Percentiles rank a stretch among this genome's conserved stretches.
These are phyloP conservation scores for Pharmacophagus antenor DNA, from an alignment of 2,888 invertebrate species.

Conservation along the genomic window DNA sequence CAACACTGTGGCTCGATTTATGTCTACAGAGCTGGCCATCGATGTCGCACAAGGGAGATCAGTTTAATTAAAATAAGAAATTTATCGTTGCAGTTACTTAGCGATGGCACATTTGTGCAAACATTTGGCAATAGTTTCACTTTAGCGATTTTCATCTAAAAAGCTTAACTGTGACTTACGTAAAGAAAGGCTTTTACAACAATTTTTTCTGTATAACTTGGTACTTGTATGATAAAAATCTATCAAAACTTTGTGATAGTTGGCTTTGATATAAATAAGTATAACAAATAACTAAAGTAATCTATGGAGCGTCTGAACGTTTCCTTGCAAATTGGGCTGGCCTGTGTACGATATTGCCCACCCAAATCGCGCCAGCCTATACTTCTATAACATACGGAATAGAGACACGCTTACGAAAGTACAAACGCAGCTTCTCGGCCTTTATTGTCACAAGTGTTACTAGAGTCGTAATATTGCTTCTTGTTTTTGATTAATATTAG, in stretches of 20 bases:
- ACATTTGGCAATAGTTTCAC: slow-evolving; percentile 50
- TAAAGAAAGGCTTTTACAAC: not conserved
- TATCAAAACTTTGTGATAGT: slow-evolving; percentile 19
- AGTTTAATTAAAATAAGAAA: slow-evolving; percentile 67
- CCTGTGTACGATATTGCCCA: slow-evolving; percentile 52
- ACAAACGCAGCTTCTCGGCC: slow-evolving; percentile 41
- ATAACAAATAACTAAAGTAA: slow-evolving; percentile 31
- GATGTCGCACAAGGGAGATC: slow-evolving; percentile 43
- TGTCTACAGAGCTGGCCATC: slow-evolving; percentile 39
- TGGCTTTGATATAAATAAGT: not conserved
- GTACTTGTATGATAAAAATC: not conserved
- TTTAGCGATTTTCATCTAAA: slow-evolving; percentile 15
- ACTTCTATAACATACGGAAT: slow-evolving; percentile 39
- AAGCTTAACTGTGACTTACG: slow-evolving; percentile 7
- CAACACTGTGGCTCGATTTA: slow-evolving; percentile 33
- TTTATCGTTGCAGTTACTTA: slow-evolving; percentile 54
- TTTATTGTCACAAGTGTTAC: slow-evolving; percentile 30
- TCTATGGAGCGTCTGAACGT: slow-evolving; percentile 40
- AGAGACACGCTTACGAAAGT: slow-evolving; percentile 34
- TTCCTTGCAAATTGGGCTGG: slow-evolving; percentile 60
- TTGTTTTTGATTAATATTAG: slow-evolving; percentile 19
- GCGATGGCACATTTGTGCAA: slow-evolving; percentile 43
- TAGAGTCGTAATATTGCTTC: slow-evolving; percentile 18
- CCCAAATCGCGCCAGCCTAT: slow-evolving; percentile 42
- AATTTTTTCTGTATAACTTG: slow-evolving; percentile 1